These are phyloP conservation scores for Prionace glauca DNA, from an alignment of 2,797 vertebrate genomes.

Conservation along the genomic window DNA sequence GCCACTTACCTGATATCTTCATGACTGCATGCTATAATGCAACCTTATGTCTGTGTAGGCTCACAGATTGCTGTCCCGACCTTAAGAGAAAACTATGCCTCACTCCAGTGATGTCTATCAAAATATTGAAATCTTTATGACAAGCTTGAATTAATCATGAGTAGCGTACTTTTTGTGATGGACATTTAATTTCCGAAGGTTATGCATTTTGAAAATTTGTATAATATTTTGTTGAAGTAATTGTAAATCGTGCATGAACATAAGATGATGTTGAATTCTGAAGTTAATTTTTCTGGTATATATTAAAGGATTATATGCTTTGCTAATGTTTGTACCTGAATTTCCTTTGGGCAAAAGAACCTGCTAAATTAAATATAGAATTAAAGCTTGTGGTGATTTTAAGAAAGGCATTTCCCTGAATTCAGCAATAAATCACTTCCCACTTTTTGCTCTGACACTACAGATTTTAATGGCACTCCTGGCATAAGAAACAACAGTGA, in stretches of 20 bases:
- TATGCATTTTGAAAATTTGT: not conserved
- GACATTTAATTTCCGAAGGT: not conserved
- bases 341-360: not conserved
- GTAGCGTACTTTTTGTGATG: not conserved
- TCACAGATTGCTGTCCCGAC: not conserved
- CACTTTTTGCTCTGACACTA: not conserved
- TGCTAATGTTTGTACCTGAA: not conserved
- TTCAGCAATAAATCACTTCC: not conserved
- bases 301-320: not conserved
- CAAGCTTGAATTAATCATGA: not conserved
- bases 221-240: not conserved
- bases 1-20: not conserved
- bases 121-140: not conserved
- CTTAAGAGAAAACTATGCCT: not conserved
- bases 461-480: not conserved
- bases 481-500: not conserved
- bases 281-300: not conserved
- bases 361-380: not conserved
- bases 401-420: not conserved
- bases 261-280: not conserved
- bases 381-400: not conserved
- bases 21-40: not conserved
- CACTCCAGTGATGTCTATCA: not conserved
- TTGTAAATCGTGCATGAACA: not conserved
- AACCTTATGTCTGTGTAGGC: not conserved